Base-by-base conservation (phyloP, 2,888 invertebrate species). In the Matsumyia berberina region DNA sequence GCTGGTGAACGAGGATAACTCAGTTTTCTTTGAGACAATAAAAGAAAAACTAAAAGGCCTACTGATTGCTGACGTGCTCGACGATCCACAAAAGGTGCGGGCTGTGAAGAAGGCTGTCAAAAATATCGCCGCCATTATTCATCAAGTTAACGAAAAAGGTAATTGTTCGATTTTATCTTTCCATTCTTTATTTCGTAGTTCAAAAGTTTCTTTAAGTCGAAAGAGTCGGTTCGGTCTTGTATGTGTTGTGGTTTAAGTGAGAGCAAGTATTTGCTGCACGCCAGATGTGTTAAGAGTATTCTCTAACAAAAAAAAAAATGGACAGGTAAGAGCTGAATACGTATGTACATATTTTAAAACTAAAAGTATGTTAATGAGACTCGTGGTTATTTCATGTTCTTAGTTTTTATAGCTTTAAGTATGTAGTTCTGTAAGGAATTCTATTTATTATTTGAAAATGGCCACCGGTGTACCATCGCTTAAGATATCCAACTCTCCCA, bases 21-120 rank as follows among this genome's bases (percentile, higher is more conserved):
- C 94, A 87, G 96, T 96, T 0, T 92, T 97, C 86, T 94, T 97
- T 86, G 97, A 97, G 92, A 96, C 96, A 0, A 95, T 95, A 0
- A 97, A 96, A 88, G 97, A 97, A 91, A 97, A 97, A 91, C 92
- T 97, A 55, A 96, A 96, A 90, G 96, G 96, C 55, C 95, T 95
- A 66, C 91, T 95, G 77, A 94, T 95, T 88, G 95, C 96, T 31
- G 95, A 95, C 67, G 94, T 95, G 86, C 92, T 94, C 86, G 91
- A 91, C 6, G 90, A 93, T 83, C 87, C 89, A 70, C 90, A 92
- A 87, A 95, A 96, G 85, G 94, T 95, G 76, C 93, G 93, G 80
- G 95, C 96, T 44, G 95, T 95, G 73, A 95, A 96, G 88, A 93
- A 93, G 78, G 95, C 96, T 62, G 94, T 97, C 83, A 94, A 95